Conservation (phyloP, 2,113 vertebrate species). For the Cynoglossus semilaevis region DNA sequence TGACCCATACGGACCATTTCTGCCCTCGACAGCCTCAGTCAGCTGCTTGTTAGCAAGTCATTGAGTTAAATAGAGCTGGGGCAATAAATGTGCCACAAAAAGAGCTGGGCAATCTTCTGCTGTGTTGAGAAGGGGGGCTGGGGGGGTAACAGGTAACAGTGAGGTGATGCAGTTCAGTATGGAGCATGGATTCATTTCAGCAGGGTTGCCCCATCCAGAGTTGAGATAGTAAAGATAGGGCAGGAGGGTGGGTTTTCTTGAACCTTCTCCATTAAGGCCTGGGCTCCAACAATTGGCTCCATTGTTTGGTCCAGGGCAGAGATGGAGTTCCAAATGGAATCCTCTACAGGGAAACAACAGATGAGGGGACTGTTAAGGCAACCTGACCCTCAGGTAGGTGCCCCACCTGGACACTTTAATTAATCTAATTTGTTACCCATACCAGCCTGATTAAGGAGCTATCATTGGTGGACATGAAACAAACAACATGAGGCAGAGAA, state of each 20-base stretch:
- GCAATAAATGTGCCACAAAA: slow-evolving; percentile 87
- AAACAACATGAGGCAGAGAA: neutral
- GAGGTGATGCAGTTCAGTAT: neutral
- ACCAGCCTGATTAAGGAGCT: slow-evolving; percentile 87
- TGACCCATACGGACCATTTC: slow-evolving; percentile 2
- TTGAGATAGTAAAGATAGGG: slow-evolving; percentile 82
- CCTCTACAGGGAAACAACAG: slow-evolving; percentile 83
- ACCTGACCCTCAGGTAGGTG: slow-evolving; percentile 88
- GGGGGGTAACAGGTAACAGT: slow-evolving; percentile 1
- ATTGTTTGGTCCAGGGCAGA: slow-evolving; percentile 82
- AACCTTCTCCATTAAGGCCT: slow-evolving; percentile 76
- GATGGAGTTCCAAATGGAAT: slow-evolving; percentile 82
- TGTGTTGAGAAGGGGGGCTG: slow-evolving; percentile 63
- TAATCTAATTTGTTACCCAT: slow-evolving; percentile 98
- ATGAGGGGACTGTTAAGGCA: slow-evolving; percentile 86
- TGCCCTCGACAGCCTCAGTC: slow-evolving; percentile 55
- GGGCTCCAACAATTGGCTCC: slow-evolving; percentile 79
- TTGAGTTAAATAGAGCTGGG: slow-evolving; percentile 68
- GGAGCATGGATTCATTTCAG: slow-evolving; percentile 74
- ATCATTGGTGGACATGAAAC: slow-evolving; percentile 66
- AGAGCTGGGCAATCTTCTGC: slow-evolving; percentile 76
- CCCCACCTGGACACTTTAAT: slow-evolving; percentile 91
- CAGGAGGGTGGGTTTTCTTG: slow-evolving; percentile 79
- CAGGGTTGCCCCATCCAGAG: slow-evolving; percentile 69
- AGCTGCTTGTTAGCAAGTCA: slow-evolving; percentile 64